Percentiles rank a stretch among this genome's conserved stretches.
These are phyloP conservation scores for Ginglymostoma cirratum DNA, from an alignment of 2,113 vertebrate species.

Conservation along the genomic window DNA sequence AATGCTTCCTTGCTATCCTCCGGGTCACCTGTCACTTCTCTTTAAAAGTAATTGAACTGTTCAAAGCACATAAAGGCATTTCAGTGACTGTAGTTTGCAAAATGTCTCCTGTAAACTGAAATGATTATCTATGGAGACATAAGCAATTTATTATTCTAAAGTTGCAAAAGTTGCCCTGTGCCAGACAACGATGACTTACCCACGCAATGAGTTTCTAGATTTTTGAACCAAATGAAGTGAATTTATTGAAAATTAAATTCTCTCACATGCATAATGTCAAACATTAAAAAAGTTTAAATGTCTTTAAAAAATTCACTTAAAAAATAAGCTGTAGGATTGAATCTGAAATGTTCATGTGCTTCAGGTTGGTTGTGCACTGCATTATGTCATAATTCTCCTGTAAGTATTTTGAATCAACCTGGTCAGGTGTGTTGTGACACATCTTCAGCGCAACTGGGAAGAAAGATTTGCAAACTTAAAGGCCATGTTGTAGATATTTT, in stretches of 20 bases:
- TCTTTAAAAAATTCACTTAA: background rate
- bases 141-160: background rate
- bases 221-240: background rate
- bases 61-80: background rate
- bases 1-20: background rate
- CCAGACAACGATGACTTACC: background rate
- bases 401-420: no score
- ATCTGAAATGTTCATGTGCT: background rate
- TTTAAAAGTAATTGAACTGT: background rate
- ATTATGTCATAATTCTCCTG: no score
- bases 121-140: background rate
- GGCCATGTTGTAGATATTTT: no score
- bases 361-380: no score
- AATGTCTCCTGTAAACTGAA: background rate
- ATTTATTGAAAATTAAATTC: background rate
- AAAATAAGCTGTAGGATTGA: background rate
- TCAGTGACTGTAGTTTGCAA: background rate
- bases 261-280: background rate
- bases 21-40: background rate
- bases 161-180: background rate
- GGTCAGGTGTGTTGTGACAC: background rate
- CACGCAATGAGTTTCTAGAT: background rate
- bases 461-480: no score
- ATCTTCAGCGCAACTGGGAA: no score
- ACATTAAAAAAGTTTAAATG: background rate